Percentiles rank a stretch among this genome's conserved stretches.
phyloP scores from a whole-genome alignment of 2,888 invertebrate species.

The Acanthoscelides obtectus region DNA sequence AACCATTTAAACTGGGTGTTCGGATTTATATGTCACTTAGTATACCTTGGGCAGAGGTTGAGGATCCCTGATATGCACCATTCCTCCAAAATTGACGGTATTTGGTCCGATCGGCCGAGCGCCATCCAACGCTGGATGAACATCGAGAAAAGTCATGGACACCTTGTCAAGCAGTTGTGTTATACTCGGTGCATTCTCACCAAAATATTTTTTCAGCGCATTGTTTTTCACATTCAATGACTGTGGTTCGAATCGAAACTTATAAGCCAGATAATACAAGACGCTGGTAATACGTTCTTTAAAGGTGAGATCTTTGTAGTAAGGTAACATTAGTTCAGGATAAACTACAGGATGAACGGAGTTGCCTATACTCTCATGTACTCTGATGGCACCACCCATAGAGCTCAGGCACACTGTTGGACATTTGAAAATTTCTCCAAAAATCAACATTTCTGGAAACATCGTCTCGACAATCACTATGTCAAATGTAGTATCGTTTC shows the following conservation, averaged over 20 bases:
- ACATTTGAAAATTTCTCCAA: constrained; percentile 25
- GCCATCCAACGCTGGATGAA: constrained; percentile 33
- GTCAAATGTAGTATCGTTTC: constrained; percentile 24
- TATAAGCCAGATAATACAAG: constrained; percentile 10
- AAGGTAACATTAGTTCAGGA: constrained; percentile 25
- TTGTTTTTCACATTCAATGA: constrained; percentile 9
- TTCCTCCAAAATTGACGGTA: constrained; percentile 36
- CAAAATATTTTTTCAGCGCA: constrained; percentile 27
- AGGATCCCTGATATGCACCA: constrained; percentile 28
- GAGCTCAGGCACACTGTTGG: constrained; percentile 27
- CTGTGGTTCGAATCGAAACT: not conserved
- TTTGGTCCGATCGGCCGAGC: constrained; percentile 33
- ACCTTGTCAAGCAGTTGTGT: constrained; percentile 27
- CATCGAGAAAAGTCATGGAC: constrained; percentile 35
- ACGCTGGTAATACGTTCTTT: constrained; percentile 34
- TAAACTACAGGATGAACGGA: constrained; percentile 21
- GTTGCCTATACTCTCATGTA: constrained; percentile 24
- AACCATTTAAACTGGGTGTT: too few species aligned
- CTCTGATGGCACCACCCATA: constrained; percentile 13
- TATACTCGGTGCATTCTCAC: constrained; percentile 24
- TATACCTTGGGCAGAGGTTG: constrained; percentile 30
- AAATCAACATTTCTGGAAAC: constrained; percentile 21
- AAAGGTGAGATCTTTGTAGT: constrained; percentile 33
- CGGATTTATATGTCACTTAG: too few species aligned
- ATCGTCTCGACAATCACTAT: constrained; percentile 27